Conservation (phyloP, 2,113 vertebrate genomes). For the Acanthisitta chloris region DNA sequence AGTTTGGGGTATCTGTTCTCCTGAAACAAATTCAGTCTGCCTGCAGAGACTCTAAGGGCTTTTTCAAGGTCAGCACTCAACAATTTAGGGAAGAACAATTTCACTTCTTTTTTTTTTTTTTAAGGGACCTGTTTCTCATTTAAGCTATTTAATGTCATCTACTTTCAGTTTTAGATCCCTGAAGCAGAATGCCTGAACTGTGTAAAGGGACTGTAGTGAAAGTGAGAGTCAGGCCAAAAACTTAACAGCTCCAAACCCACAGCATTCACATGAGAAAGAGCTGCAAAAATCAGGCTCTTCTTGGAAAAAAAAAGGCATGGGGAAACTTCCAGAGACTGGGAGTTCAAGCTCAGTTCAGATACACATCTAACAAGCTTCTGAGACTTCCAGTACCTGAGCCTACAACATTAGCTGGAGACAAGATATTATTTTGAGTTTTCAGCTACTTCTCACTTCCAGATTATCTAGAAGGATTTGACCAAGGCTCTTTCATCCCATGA, state of each 20-base stretch:
- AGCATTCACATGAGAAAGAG: not conserved
- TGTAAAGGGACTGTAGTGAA: not conserved
- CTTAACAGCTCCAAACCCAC: not conserved
- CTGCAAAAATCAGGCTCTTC: not conserved
- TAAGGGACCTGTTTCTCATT: constrained; percentile 24
- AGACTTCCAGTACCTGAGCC: not conserved
- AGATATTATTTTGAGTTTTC: not conserved
- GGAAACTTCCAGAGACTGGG: not conserved
- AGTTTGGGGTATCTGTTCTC: not conserved
- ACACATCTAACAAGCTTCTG: not conserved
- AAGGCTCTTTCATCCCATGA: not conserved
- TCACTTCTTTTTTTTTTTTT: not conserved
- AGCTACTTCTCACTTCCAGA: not conserved
- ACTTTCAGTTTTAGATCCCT: constrained; percentile 2
- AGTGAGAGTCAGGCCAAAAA: not conserved
- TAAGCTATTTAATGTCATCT: constrained; percentile 4
- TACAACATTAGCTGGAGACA: not conserved
- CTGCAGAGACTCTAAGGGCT: not conserved
- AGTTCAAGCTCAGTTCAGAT: constrained; percentile 19
- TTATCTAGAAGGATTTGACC: not conserved
- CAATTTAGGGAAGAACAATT: not conserved
- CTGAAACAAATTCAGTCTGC: not conserved
- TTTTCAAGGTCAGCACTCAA: constrained; percentile 23
- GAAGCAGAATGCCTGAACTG: not conserved
- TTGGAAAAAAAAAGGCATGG: not conserved